These are phyloP conservation scores for Ptyas mucosa DNA, from an alignment of 2,113 vertebrate species.

Conservation along the genomic window DNA sequence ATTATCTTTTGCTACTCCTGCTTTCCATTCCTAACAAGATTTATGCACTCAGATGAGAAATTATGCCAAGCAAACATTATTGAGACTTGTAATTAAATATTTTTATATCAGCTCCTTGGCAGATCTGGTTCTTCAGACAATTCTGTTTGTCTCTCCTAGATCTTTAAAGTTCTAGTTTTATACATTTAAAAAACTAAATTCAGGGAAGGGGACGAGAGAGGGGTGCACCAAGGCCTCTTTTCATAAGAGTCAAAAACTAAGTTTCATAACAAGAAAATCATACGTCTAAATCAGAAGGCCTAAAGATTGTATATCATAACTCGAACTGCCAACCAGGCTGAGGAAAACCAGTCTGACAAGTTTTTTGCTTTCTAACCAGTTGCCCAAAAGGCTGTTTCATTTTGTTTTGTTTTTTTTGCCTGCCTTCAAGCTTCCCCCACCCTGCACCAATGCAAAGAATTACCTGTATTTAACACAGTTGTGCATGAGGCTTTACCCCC, in stretches of 20 bases:
- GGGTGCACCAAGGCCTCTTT: neutral
- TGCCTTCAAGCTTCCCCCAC: neutral
- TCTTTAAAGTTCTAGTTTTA: neutral
- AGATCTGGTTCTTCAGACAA: neutral
- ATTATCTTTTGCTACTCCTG: neutral
- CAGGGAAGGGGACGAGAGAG: neutral
- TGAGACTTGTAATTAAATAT: slow-evolving; percentile 21
- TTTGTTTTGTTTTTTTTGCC: neutral
- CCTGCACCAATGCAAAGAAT: neutral
- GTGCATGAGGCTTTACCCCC: neutral
- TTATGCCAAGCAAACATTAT: neutral
- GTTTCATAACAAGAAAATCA: neutral
- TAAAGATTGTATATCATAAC: slow-evolving; percentile 19
- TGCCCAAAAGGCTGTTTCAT: neutral
- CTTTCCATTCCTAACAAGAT: slow-evolving; percentile 12
- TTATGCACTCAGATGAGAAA: slow-evolving; percentile 2
- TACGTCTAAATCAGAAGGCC: slow-evolving; percentile 18
- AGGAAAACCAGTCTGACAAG: neutral
- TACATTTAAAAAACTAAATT: neutral
- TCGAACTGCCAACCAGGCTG: neutral
- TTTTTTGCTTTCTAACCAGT: neutral
- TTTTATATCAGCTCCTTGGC: neutral
- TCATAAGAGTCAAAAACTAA: neutral
- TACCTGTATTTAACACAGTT: neutral
- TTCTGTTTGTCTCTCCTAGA: neutral